Evolutionary conservation across 2,113 vertebrate species (phyloP).

Genomic region (Hiodon alosoides): DNA sequence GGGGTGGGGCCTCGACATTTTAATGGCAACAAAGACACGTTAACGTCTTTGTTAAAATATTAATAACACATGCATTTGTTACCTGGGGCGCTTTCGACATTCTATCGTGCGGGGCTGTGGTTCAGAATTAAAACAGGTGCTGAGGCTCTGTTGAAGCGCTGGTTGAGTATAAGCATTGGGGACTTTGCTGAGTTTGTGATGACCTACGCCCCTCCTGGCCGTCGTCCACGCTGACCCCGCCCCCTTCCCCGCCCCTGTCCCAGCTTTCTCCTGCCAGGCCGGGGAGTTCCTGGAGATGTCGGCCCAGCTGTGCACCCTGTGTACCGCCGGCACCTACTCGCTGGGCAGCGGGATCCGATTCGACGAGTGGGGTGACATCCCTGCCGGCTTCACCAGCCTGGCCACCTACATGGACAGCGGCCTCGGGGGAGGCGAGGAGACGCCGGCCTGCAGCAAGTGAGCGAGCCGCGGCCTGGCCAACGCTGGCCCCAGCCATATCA

Average conservation of each 20-base stretch:
- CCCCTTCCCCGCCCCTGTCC: not conserved
- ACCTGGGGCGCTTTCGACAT: too few species aligned
- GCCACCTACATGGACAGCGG: conserved; percentile 78
- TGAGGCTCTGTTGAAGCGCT: too few species aligned
- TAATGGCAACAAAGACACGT: too few species aligned
- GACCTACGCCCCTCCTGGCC: too few species aligned
- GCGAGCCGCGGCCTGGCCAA: conserved; percentile 11
- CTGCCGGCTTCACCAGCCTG: conserved; percentile 83
- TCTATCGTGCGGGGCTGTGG: too few species aligned
- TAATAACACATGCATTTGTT: too few species aligned
- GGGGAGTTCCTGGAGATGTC: conserved; percentile 95
- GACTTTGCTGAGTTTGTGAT: too few species aligned
- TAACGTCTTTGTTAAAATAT: too few species aligned
- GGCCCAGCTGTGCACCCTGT: conserved; percentile 85
- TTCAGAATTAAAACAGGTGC: too few species aligned
- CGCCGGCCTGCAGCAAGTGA: conserved; percentile 4
- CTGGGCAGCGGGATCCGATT: conserved; percentile 92
- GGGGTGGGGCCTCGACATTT: too few species aligned
- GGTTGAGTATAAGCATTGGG: not conserved
- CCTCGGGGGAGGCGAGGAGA: conserved; percentile 28
- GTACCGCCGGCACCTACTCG: conserved; percentile 84
- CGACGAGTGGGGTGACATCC: conserved; percentile 90
- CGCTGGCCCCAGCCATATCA: conserved; percentile 26
- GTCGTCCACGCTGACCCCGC: too few species aligned
- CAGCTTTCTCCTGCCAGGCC: conserved; percentile 78